Conservation (phyloP, 1,140 invertebrate genomes). For the Penaeus chinensis region DNA sequence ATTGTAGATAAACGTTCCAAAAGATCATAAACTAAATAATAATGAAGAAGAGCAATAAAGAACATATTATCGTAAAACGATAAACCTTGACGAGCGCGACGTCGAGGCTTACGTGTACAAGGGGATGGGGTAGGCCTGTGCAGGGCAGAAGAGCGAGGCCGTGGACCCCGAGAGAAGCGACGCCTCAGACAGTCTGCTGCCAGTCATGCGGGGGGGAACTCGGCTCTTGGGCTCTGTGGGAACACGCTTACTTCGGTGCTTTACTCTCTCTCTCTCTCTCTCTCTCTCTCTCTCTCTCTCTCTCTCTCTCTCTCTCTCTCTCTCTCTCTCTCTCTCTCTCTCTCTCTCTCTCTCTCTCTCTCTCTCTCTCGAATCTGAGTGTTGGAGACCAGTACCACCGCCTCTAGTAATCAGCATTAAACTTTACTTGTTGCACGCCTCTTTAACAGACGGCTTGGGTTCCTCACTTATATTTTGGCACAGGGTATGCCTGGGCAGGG, state of each 20-base stretch:
- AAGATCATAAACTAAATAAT: no score
- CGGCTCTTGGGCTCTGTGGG: constrained; percentile 45
- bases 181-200: constrained; percentile 39
- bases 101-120: constrained; percentile 69
- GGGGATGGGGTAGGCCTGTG: constrained; percentile 68
- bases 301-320: no score
- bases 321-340: no score
- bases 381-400: no score
- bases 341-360: no score
- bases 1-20: no score
- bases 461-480: constrained; percentile 64
- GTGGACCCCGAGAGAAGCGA: neutral
- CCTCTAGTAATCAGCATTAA: neutral
- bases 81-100: no score
- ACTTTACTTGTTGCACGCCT: neutral
- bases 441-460: neutral
- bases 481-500: constrained; percentile 63
- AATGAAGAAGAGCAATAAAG: no score
- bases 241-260: neutral
- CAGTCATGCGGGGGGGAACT: constrained; percentile 48
- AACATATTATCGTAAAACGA: no score
- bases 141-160: constrained; percentile 64
- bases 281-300: no score
- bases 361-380: no score
- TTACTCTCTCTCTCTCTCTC: no score